Evolutionary conservation across 1,140 invertebrate genomes (phyloP), one percentile per base, ranked within the genome.

Genomic region (Drosophila nasuta): DNA sequence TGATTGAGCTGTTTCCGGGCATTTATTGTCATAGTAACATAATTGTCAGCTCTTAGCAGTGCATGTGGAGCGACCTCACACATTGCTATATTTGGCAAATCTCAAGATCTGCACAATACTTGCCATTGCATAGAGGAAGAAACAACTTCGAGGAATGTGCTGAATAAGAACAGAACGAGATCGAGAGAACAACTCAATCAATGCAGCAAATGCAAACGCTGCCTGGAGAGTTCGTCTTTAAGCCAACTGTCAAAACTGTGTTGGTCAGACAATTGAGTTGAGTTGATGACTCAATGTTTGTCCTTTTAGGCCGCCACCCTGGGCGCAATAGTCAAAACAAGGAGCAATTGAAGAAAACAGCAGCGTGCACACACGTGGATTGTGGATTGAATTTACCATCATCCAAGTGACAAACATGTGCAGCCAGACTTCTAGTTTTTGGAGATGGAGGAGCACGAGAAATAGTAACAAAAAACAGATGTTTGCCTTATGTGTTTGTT

Each of bases 231-330:
- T 49, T 45, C 57, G 45, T 25, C 20, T 25, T 25, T 3, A 74
- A 63, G 20, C 20, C 33, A 67, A 57, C 65, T 86, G 82, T 87
- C 79, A 82, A 86, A 86, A 86, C 58, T 75, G 35, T 63, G 35
- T 63, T 56, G 49, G 11, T 57, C 15, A 48, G 41, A 69, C 72
- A 75, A 70, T 75, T 62, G 65, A 28, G 58, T 25, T 25, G 20
- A 60, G 45, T 56, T 79, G 82, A 87, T 86, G 82, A 74, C 79
- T 86, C 82, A 87, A 86, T 86, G 62, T 68, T 68, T 57, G 43
- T 51, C 45, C 17, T 35, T 51, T 64, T 38, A 13, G 35, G 35
- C 74, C 41, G 43, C 82, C 81, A 86, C 81, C 82, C 82, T 56
- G 77, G 66, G 82, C 45, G 82, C 64, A 56, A 35, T 38, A 75